Evolutionary conservation across 1,140 invertebrate genomes (phyloP), one percentile per base, ranked within the genome.

Genomic region (Philotrypesis tridentata): DNA sequence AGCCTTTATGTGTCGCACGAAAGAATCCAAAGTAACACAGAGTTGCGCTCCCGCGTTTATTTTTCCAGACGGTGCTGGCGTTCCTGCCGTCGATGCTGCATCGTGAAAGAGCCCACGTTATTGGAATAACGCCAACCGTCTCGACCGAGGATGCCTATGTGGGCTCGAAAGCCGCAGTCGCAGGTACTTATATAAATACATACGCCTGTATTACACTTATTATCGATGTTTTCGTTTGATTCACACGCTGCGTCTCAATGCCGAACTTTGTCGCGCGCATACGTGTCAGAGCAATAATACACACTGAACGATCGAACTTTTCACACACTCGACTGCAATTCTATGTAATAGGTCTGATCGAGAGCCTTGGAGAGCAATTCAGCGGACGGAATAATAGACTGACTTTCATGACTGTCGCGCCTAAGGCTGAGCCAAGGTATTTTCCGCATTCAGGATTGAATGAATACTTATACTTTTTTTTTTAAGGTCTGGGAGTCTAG

Each of bases 261-360:
- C 12, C 12, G 4, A 43, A 43, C 12, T 14, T 43, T 43, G 17
- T 43, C 40, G 12, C 17, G n/a, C 40, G 40, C 12, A 17, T 43
- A 14, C 9, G 40, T 78, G 25, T 70, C 6, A n/a, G n/a, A n/a
- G n/a, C n/a, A n/a, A n/a, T n/a, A n/a, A n/a, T n/a, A n/a, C n/a
- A n/a, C n/a, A n/a, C n/a, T n/a, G n/a, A n/a, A n/a, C n/a, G n/a
- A n/a, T n/a, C n/a, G n/a, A n/a, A n/a, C n/a, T n/a, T n/a, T n/a
- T n/a, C n/a, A n/a, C n/a, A n/a, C n/a, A n/a, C n/a, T n/a, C n/a
- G n/a, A n/a, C n/a, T n/a, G n/a, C n/a, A n/a, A n/a, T n/a, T n/a
- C n/a, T n/a, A n/a, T n/a, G n/a, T n/a, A n/a, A 25, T 74, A 92
- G 91, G 89, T 77, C 68, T 91, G 0, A 91, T 91, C 84, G 90